Evolutionary conservation across 2,888 invertebrate genomes (phyloP).

Genomic region (Orthosia cruda): DNA sequence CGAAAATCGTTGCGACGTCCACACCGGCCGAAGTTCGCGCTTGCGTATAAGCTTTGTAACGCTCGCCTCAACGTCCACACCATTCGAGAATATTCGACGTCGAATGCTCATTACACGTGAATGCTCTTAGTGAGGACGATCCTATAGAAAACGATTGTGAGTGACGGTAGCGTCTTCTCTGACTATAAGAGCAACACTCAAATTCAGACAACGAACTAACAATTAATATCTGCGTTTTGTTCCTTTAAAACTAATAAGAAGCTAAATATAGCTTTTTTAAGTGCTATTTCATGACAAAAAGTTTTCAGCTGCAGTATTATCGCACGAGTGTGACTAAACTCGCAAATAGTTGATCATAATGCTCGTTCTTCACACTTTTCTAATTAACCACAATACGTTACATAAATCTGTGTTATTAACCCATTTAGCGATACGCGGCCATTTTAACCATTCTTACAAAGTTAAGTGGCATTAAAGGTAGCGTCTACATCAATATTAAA

Average conservation of each 20-base stretch:
- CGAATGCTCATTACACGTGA: too few species aligned
- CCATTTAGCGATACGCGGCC: slow-evolving; percentile 32
- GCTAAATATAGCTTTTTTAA: neutral
- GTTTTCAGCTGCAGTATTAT: neutral
- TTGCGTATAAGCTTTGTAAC: too few species aligned
- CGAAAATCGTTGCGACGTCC: too few species aligned
- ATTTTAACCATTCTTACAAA: slow-evolving; percentile 34
- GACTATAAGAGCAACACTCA: too few species aligned
- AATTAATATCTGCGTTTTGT: neutral
- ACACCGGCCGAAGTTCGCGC: too few species aligned
- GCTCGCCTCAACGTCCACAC: too few species aligned
- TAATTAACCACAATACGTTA: slow-evolving; percentile 36
- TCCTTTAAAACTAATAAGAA: neutral
- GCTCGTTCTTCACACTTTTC: slow-evolving; percentile 21
- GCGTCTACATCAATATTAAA: neutral
- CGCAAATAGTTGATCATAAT: neutral
- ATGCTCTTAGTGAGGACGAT: too few species aligned
- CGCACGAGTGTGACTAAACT: neutral
- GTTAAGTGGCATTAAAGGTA: slow-evolving; percentile 18
- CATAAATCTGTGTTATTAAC: slow-evolving; percentile 57
- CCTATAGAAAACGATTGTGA: neutral
- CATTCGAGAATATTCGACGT: too few species aligned
- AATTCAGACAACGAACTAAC: neutral
- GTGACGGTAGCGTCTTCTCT: too few species aligned
- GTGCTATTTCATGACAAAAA: neutral